Conservation (phyloP, 1,140 invertebrate species). For the Paralvinella palmiformis region DNA sequence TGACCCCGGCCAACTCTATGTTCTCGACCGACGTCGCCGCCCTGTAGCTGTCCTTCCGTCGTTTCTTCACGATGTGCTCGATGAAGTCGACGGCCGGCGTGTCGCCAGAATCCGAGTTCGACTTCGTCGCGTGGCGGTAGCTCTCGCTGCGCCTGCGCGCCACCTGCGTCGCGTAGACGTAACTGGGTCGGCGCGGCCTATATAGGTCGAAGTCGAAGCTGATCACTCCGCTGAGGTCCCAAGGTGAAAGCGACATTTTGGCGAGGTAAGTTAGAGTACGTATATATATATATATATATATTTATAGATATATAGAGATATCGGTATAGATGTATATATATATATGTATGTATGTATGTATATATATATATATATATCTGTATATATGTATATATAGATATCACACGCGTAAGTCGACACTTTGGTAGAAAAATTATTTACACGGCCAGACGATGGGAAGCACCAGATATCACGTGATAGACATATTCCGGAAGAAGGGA, state of each 20-base stretch:
- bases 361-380: not conserved
- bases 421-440: not conserved
- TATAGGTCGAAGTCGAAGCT: conserved; percentile 44
- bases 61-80: conserved; percentile 30
- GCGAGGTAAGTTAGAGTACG: not conserved
- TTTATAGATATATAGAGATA: not conserved
- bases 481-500: too few species aligned
- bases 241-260: conserved; percentile 35
- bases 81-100: conserved; percentile 34
- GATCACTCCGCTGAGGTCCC: conserved; percentile 34
- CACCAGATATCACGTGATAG: too few species aligned
- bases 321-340: not conserved
- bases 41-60: conserved; percentile 40
- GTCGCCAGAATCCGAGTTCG: conserved; percentile 23
- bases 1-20: conserved; percentile 4
- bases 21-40: conserved; percentile 27
- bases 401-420: not conserved
- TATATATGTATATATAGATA: not conserved
- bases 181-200: conserved; percentile 43
- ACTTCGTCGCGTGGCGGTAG: conserved; percentile 40
- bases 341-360: not conserved
- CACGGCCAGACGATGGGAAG: too few species aligned
- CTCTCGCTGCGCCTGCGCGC: conserved; percentile 41
- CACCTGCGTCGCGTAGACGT: conserved; percentile 42
- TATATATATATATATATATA: not conserved